phyloP scores from a whole-genome alignment of 2,888 invertebrate genomes.

The Anodontia alba region DNA sequence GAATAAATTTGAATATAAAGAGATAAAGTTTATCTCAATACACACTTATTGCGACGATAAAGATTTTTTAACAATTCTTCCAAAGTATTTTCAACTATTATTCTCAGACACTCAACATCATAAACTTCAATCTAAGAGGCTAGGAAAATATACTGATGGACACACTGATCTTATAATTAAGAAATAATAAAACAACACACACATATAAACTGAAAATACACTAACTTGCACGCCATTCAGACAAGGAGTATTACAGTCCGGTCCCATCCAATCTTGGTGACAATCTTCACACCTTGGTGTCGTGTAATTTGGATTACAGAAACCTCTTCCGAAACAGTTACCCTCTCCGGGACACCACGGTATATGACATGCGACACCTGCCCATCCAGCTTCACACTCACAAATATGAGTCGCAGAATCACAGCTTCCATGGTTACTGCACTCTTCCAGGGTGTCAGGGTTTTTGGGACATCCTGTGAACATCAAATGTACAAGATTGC shows the following conservation, averaged over 20 bases:
- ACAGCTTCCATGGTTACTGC: slow-evolving; percentile 73
- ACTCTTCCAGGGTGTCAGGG: slow-evolving; percentile 62
- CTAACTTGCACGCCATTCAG: slow-evolving; percentile 63
- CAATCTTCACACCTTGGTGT: slow-evolving; percentile 72
- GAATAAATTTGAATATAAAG: too few relatives aligned
- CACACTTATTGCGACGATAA: too few relatives aligned
- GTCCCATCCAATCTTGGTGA: slow-evolving; percentile 71
- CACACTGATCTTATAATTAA: too few relatives aligned
- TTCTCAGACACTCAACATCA: too few relatives aligned
- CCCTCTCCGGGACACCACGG: slow-evolving; percentile 73
- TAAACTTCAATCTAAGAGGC: too few relatives aligned
- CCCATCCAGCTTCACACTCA: slow-evolving; percentile 71
- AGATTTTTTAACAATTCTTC: too few relatives aligned
- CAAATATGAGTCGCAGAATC: slow-evolving; percentile 68
- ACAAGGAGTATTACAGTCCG: slow-evolving; percentile 75
- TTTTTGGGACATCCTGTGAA: slow-evolving; percentile 71
- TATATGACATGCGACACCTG: slow-evolving; percentile 69
- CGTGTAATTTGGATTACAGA: slow-evolving; percentile 62
- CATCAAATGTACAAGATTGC: neutral
- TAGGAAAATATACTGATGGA: too few relatives aligned
- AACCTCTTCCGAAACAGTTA: slow-evolving; percentile 67
- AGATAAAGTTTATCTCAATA: too few relatives aligned
- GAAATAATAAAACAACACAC: too few relatives aligned
- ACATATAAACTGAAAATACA: too few relatives aligned
- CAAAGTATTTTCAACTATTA: too few relatives aligned